Conservation (phyloP, 2,113 vertebrate species). For the Benitochromis conjunctus region DNA sequence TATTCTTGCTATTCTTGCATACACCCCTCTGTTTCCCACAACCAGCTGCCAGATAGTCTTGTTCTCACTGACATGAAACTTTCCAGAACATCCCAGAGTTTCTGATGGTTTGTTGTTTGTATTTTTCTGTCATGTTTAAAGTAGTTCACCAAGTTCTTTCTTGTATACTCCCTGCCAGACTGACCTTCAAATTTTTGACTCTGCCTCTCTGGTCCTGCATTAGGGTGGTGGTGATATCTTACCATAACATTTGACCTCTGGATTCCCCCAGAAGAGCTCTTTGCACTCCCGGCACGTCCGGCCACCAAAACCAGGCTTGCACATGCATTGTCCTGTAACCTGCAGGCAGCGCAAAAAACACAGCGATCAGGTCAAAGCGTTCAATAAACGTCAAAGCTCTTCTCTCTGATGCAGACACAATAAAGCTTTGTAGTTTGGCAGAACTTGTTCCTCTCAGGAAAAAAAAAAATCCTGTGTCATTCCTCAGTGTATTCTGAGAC, state of each 20-base stretch:
- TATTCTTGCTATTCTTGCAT: neutral
- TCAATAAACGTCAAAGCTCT: neutral
- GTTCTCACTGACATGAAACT: neutral
- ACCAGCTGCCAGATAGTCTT: neutral
- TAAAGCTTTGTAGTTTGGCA: neutral
- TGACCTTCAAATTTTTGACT: neutral
- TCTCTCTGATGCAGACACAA: neutral
- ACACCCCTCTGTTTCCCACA: neutral
- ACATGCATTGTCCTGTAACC: constrained; percentile 89
- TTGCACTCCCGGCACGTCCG: constrained; percentile 89
- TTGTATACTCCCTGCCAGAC: neutral
- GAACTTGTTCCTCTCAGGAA: neutral
- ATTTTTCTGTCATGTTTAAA: neutral
- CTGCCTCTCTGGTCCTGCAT: neutral
- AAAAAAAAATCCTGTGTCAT: constrained; percentile 17
- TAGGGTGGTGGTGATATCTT: neutral
- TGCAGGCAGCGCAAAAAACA: constrained; percentile 42
- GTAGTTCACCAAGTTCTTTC: neutral
- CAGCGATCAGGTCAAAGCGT: neutral
- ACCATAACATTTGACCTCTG: constrained; percentile 85
- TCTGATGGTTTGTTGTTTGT: neutral
- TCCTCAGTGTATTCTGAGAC: constrained; percentile 36
- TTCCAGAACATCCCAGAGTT: neutral
- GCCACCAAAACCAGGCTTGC: constrained; percentile 90
- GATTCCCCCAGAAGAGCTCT: constrained; percentile 93